Evolutionary conservation across 2,888 invertebrate genomes (phyloP).

Genomic region (Caenorhabditis sp.): DNA sequence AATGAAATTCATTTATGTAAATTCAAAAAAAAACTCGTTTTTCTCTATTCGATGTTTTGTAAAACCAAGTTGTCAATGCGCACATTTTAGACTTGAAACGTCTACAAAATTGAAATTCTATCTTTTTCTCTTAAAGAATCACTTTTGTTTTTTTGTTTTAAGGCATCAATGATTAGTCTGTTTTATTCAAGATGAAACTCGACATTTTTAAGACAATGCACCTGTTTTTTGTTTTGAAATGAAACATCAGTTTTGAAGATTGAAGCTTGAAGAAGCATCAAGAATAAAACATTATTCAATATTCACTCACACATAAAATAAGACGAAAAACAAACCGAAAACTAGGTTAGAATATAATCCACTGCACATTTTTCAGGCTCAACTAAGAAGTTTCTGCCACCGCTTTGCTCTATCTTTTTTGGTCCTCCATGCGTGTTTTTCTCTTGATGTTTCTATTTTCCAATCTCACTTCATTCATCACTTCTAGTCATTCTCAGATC

Average conservation of each 20-base stretch:
- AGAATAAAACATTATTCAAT: neutral
- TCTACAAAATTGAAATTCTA: neutral
- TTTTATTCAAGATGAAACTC: neutral
- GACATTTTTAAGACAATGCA: too few relatives aligned
- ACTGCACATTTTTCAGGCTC: neutral
- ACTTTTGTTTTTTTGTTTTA: neutral
- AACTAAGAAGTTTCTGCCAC: neutral
- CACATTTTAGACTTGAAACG: neutral
- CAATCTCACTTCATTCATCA: neutral
- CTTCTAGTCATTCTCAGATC: too few relatives aligned
- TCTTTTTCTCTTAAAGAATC: neutral
- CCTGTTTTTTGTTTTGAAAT: neutral
- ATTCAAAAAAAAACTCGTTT: neutral
- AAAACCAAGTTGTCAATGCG: neutral
- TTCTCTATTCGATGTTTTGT: neutral
- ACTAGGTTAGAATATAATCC: conserved; percentile 1
- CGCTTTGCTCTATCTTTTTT: neutral
- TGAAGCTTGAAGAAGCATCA: neutral
- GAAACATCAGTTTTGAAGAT: neutral
- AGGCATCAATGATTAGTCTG: neutral
- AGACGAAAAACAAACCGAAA: neutral
- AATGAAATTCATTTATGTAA: neutral
- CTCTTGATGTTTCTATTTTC: neutral
- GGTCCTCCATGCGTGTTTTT: neutral
- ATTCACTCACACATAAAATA: neutral